phyloP scores from a whole-genome alignment of 2,113 vertebrate genomes.

The Lucifuga dentata region DNA sequence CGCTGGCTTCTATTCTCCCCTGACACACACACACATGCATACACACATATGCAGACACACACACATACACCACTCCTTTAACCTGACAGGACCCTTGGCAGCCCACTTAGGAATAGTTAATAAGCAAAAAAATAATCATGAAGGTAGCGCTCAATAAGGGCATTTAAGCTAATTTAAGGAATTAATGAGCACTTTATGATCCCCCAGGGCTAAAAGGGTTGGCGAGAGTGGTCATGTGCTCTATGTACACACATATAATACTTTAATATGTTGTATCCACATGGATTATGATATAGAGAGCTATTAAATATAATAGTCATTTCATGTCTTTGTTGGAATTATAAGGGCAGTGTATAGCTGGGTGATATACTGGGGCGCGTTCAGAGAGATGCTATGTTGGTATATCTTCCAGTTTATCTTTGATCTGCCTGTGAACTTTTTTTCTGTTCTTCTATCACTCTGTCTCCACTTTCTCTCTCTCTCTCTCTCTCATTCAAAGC shows the following conservation, averaged over 20 bases:
- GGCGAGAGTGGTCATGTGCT: conserved; percentile 46
- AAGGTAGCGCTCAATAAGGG: conserved; percentile 76
- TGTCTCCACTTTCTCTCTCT: not conserved
- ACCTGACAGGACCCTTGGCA: conserved; percentile 70
- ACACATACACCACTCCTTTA: conserved; percentile 43
- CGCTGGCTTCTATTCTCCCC: conserved; percentile 45
- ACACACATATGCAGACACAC: conserved; percentile 25
- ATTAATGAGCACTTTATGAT: conserved; percentile 80
- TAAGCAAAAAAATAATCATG: conserved; percentile 78
- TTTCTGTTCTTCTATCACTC: not conserved
- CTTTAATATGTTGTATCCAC: conserved; percentile 67
- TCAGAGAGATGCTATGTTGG: not conserved
- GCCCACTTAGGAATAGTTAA: conserved; percentile 78
- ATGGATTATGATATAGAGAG: conserved; percentile 65
- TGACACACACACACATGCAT: conserved; percentile 22
- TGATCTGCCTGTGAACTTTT: not conserved
- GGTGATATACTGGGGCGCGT: conserved; percentile 2
- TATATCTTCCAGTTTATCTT: conserved; percentile 19
- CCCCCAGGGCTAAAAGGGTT: conserved; percentile 59
- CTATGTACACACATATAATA: conserved; percentile 70
- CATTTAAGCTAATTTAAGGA: conserved; percentile 78
- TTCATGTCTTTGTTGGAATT: conserved; percentile 47
- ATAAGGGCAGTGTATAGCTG: conserved; percentile 24
- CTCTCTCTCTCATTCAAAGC: too few relatives aligned
- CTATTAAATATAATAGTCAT: conserved; percentile 52